Evolutionary conservation across 1,140 invertebrate species (phyloP).

Genomic region (Argopecten irradians): DNA sequence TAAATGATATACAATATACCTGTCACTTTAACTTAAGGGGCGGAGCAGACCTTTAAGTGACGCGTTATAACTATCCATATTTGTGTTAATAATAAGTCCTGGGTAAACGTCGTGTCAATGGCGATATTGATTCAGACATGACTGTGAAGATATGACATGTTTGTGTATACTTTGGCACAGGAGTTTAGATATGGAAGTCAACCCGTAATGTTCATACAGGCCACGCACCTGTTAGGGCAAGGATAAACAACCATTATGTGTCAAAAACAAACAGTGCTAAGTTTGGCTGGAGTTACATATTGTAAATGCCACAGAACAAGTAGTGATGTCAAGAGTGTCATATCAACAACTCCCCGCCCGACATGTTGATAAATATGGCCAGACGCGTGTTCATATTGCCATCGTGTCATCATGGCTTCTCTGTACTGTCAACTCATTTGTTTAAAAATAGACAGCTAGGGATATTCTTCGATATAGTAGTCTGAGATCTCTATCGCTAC

Average conservation of each 20-base stretch:
- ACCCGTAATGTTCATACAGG: neutral
- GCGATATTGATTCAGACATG: neutral
- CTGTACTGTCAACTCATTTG: neutral
- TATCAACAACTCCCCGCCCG: neutral
- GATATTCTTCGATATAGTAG: too few relatives aligned
- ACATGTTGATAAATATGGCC: neutral
- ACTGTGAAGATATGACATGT: neutral
- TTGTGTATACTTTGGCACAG: neutral
- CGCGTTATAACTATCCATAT: neutral
- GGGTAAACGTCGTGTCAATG: neutral
- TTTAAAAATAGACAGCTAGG: too few relatives aligned
- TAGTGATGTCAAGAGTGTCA: neutral
- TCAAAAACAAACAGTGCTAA: constrained; percentile 18
- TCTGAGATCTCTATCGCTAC: too few relatives aligned
- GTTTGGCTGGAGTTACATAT: neutral
- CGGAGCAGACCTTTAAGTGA: neutral
- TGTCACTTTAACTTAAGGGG: neutral
- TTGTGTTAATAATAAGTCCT: neutral
- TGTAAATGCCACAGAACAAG: constrained; percentile 1
- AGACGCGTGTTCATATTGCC: neutral
- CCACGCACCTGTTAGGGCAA: neutral
- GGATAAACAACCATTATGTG: constrained; percentile 17
- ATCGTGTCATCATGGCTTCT: neutral
- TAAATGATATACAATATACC: neutral
- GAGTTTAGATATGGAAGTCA: neutral